Percentiles rank a stretch among this genome's conserved stretches.
Conservation (phyloP, 2,888 invertebrate species). For the Antheraea assamensis region DNA sequence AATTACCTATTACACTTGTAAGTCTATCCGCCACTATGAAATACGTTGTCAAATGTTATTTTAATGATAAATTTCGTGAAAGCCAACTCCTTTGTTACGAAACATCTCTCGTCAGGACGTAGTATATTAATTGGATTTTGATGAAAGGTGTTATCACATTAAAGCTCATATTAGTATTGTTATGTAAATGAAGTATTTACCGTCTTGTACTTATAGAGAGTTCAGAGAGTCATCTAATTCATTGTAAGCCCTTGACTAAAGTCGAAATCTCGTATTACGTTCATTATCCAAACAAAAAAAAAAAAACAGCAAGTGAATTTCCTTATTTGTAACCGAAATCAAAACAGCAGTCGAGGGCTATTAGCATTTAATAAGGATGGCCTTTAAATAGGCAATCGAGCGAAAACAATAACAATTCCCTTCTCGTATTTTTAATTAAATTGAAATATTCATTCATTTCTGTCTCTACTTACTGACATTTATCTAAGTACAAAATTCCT, state of each 20-base stretch:
- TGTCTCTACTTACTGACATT: constrained; percentile 63
- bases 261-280: neutral
- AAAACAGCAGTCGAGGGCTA: constrained; percentile 31
- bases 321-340: constrained; percentile 36
- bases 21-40: neutral
- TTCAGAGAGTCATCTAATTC: neutral
- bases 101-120: neutral
- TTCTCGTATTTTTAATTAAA: constrained; percentile 72
- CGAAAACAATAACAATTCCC: constrained; percentile 56
- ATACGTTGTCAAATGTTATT: neutral
- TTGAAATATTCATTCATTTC: constrained; percentile 69
- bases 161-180: neutral
- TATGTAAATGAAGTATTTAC: neutral
- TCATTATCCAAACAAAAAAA: constrained; percentile 26
- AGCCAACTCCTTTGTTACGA: neutral
- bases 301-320: constrained; percentile 36
- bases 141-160: neutral
- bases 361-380: constrained; percentile 42
- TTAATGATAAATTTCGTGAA: neutral
- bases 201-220: neutral
- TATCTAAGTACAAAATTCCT: constrained; percentile 73
- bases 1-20: neutral
- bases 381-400: constrained; percentile 47
- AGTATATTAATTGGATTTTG: neutral
- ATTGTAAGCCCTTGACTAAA: constrained; percentile 5